Evolutionary conservation across 2,888 invertebrate species (phyloP), one percentile per base, ranked within the genome.

Genomic region (Oasisia sp.): DNA sequence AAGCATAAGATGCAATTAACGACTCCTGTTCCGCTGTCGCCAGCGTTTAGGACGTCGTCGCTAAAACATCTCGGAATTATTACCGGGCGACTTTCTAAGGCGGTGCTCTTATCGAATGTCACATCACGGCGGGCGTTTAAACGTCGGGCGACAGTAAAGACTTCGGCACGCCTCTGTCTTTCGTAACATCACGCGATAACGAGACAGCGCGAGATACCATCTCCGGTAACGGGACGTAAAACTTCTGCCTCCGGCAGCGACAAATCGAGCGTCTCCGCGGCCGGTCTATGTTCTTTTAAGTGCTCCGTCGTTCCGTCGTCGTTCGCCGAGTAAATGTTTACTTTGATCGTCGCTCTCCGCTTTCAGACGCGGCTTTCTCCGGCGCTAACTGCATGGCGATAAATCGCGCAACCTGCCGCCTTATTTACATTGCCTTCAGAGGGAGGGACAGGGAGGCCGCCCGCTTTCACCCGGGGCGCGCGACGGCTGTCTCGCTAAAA

Each of bases 151-250:
- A 27, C 74, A 19, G 74, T 74, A 74, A 74, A 74, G 27, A n/a
- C 74, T 27, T 74, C 74, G 74, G 74, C 74, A 74, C 74, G 74
- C 74, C 74, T 74, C 74, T 74, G 74, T 74, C 74, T 74, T 74
- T 74, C 74, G 74, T 74, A 74, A 74, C 74, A 27, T 74, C 74
- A 7, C 74, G 74, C 74, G 74, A 74, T 74, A 74, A 74, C 74
- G 74, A 74, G 74, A 74, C 74, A 74, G 74, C 74, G 74, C 74
- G 74, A 74, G 74, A 74, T 74, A 74, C 74, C 74, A 74, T 74
- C 74, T 74, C 19, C 74, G n/a, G 74, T 74, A 74, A 74, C 74
- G 74, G 74, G 74, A 74, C 74, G 74, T 74, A 74, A 74, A 74
- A 74, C 74, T 7, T n/a, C 74, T 27, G 74, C 74, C 74, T 74